phyloP scores from a whole-genome alignment of 2,888 invertebrate species.

The Nudaria mundana region DNA sequence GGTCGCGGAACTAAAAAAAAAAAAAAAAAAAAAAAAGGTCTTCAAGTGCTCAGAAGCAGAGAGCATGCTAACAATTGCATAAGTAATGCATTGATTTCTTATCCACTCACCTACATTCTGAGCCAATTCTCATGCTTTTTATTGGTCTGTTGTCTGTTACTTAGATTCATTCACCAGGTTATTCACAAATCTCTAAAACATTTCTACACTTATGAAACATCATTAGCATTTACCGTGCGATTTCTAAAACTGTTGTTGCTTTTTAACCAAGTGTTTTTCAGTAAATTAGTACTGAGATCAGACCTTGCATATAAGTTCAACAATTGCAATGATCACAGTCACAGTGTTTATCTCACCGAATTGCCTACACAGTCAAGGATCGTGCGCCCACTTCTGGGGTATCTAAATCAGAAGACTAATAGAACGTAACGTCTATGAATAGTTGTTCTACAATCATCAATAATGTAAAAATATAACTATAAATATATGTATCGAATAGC shows the following conservation, averaged over 20 bases:
- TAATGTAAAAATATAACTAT: no score
- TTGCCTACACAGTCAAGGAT: conserved; percentile 56
- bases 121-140: conserved; percentile 33
- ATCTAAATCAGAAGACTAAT: conserved; percentile 40
- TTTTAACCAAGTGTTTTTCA: background rate
- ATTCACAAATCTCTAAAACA: conserved; percentile 18
- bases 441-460: conserved; percentile 33
- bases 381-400: conserved; percentile 38
- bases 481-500: no score
- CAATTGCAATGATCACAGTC: no score
- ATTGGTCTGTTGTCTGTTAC: conserved; percentile 12
- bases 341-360: no score
- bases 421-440: conserved; percentile 35
- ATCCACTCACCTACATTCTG: conserved; percentile 32
- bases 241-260: background rate
- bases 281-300: background rate
- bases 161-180: conserved; percentile 8
- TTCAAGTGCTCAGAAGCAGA: conserved; percentile 22
- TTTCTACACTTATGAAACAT: conserved; percentile 9
- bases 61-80: conserved; percentile 31
- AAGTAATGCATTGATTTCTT: conserved; percentile 28
- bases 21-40: no score
- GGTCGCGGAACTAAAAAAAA: no score
- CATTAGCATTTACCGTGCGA: conserved; percentile 2
- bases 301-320: no score